Conservation (phyloP, 1,140 invertebrate genomes). For the Drosophila ohnishii region DNA sequence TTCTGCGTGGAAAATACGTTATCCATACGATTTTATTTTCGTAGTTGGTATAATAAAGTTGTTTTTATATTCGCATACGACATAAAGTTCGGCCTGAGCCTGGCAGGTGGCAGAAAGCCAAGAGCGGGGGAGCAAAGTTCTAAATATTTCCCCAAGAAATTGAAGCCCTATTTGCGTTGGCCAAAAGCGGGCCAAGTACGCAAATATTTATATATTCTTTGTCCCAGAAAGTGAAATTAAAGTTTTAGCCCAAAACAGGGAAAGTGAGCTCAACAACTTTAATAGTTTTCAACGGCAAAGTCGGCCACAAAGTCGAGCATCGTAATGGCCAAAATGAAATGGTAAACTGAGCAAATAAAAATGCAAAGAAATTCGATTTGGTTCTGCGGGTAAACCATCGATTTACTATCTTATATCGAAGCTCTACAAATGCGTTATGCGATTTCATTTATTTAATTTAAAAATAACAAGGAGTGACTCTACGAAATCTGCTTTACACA, state of each 20-base stretch:
- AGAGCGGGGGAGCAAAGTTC: conserved; percentile 5
- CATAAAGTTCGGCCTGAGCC: conserved; percentile 49
- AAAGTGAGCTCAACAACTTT: conserved; percentile 60
- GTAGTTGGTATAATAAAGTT: conserved; percentile 1
- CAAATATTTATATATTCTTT: conserved; percentile 46
- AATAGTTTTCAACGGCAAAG: conserved; percentile 69
- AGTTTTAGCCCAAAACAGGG: conserved; percentile 52
- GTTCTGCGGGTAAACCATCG: not conserved
- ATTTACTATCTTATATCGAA: not conserved
- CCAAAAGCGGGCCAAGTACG: conserved; percentile 24
- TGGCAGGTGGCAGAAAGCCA: conserved; percentile 43
- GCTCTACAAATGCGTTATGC: not conserved
- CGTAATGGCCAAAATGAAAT: conserved; percentile 39
- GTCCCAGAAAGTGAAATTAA: conserved; percentile 67
- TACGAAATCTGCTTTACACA: not conserved
- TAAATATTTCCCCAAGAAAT: conserved; percentile 58
- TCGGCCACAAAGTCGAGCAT: conserved; percentile 27
- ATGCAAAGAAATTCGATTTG: not conserved
- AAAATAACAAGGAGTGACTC: not conserved
- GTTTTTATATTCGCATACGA: conserved; percentile 36
- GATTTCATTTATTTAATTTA: not conserved
- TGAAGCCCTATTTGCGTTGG: conserved; percentile 36
- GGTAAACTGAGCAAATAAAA: conserved; percentile 30
- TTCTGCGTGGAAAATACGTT: conserved; percentile 15
- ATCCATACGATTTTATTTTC: conserved; percentile 38